Conservation (phyloP, 2,888 invertebrate genomes). For the Drosophila testacea region DNA sequence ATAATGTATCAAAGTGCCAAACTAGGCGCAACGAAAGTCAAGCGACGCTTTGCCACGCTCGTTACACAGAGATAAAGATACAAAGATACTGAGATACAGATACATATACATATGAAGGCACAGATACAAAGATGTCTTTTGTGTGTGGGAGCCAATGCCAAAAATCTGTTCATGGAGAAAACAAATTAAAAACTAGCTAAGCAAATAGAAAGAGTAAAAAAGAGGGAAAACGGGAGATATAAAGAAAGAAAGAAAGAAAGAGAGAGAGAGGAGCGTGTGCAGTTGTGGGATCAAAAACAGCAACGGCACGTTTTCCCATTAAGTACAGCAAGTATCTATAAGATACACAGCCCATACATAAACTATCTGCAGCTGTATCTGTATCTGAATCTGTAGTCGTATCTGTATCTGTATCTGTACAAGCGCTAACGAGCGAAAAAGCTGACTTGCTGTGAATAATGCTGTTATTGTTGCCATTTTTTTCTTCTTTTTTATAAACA, state of each 20-base stretch:
- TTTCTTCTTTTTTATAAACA: slow-evolving; percentile 45
- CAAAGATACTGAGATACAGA: slow-evolving; percentile 22
- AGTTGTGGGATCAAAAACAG: slow-evolving; percentile 29
- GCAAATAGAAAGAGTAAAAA: slow-evolving; percentile 7
- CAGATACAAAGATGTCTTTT: slow-evolving; percentile 27
- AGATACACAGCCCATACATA: slow-evolving; percentile 41
- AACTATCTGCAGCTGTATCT: slow-evolving; percentile 30
- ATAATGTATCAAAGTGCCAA: slow-evolving; percentile 40
- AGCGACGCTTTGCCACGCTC: slow-evolving; percentile 64
- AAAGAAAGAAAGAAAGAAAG: slow-evolving; percentile 4
- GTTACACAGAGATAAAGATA: slow-evolving; percentile 47
- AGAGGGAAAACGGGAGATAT: too few species aligned
- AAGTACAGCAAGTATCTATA: slow-evolving; percentile 61
- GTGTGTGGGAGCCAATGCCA: slow-evolving; percentile 59
- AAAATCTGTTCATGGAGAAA: slow-evolving; percentile 43
- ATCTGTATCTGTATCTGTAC: slow-evolving; percentile 14
- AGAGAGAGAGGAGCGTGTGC: slow-evolving; percentile 8
- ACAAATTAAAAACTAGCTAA: slow-evolving; percentile 50
- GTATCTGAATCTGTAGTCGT: slow-evolving; percentile 11
- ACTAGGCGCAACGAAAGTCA: slow-evolving; percentile 63
- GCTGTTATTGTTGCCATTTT: slow-evolving; percentile 35
- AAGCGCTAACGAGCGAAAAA: slow-evolving; percentile 60
- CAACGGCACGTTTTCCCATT: slow-evolving; percentile 49
- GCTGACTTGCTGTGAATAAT: slow-evolving; percentile 53
- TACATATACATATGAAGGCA: slow-evolving; percentile 16